Base-by-base conservation (phyloP, 2,113 vertebrate species). In the Scomber japonicus region DNA sequence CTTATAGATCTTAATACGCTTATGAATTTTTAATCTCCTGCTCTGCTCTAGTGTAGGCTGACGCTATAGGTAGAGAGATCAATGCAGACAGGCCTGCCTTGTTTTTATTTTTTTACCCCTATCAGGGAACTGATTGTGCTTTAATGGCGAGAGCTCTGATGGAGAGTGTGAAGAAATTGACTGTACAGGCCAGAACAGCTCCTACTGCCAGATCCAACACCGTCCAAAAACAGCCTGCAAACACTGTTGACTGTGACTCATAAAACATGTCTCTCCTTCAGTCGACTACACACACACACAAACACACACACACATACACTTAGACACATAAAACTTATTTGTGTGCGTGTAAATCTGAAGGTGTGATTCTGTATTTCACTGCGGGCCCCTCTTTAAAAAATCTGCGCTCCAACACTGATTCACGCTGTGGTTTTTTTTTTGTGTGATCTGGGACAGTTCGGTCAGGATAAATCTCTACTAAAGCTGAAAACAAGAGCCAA, bases 1-100 rank as follows among this genome's bases (percentile, higher is more conserved):
- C 93, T 94, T 94, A 92, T 87, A 88, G 74, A 87, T 90, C 83
- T 78, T 92, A 94, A 94, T 94, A 91, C 87, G 92, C 93, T 95
- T 94, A 93, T 89, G 77, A 88, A 93, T 92, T 82, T 92, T 91
- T 93, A 94, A 93, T 93, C 92, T 79, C 69, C 59, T 5, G 78
- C 89, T 88, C 55, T 71, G 91, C 81, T 68, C 40, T 61, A 60
- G 63, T 69, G 84, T 71, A 62, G 68, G 83, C 81, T 51, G 13
- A 53, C 49, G n/a, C 89, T 86, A 90, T 90, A 86, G 89, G 88
- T 83, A 75, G 64, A 66, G 77, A 65, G 86, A 93, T 93, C 88
- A 91, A 89, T 92, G 82, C 0, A n/a, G 71, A 70, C 76, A 61
- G 16, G 2, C 61, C 61, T 73, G 55, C 30, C 60, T 76, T 73